phyloP scores from a whole-genome alignment of 2,888 invertebrate species.

The Oxytorus armatus region DNA sequence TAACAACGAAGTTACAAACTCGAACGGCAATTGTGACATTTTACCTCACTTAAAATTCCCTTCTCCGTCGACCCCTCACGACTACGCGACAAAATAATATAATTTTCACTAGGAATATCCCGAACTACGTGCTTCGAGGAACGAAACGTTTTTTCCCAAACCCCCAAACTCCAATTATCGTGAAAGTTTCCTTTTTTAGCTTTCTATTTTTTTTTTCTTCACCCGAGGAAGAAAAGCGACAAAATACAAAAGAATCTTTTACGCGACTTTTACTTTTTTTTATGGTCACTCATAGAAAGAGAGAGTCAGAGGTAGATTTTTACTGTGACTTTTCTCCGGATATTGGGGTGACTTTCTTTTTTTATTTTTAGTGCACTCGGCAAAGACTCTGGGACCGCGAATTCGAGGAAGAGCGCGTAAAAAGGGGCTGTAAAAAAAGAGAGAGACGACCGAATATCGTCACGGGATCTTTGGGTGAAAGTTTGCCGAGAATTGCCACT shows the following conservation, averaged over 20 bases:
- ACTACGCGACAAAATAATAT: constrained; percentile 22
- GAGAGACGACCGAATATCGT: constrained; percentile 42
- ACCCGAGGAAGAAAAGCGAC: constrained; percentile 29
- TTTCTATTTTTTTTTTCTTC: constrained; percentile 49
- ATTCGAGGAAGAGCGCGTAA: constrained; percentile 46
- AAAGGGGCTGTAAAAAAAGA: constrained; percentile 65
- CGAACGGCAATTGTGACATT: too few relatives aligned
- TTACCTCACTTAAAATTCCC: too few relatives aligned
- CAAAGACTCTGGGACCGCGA: constrained; percentile 47
- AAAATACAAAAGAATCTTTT: constrained; percentile 60
- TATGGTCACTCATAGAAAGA: constrained; percentile 57
- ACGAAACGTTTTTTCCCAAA: constrained; percentile 48
- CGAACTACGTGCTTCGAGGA: constrained; percentile 29
- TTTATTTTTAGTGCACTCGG: constrained; percentile 60
- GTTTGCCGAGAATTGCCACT: constrained; percentile 55
- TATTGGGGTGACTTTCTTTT: constrained; percentile 68
- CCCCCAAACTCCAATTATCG: constrained; percentile 61
- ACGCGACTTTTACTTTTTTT: constrained; percentile 69
- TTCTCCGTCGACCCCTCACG: too few relatives aligned
- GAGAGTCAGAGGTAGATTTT: constrained; percentile 47
- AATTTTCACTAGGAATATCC: constrained; percentile 11
- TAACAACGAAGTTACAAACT: too few relatives aligned
- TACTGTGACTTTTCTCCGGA: constrained; percentile 39
- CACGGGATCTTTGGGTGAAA: constrained; percentile 62
- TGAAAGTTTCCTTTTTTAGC: constrained; percentile 63